Percentiles rank a stretch among this genome's conserved stretches.
phyloP scores from a whole-genome alignment of 1,140 invertebrate genomes.

The Phenacoccus solenopsis region DNA sequence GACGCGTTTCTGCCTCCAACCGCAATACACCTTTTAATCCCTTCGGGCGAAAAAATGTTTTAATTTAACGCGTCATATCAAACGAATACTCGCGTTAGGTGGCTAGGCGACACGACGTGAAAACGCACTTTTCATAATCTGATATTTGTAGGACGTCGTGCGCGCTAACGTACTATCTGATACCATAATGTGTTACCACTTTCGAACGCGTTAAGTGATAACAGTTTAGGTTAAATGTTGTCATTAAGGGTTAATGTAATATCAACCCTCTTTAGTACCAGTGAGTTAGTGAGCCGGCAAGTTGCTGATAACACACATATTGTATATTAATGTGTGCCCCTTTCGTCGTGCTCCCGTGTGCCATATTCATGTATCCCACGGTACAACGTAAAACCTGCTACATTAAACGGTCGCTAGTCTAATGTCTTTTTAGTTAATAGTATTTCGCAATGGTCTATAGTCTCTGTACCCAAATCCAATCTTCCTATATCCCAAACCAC shows the following conservation, averaged over 20 bases:
- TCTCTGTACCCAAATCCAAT: neutral
- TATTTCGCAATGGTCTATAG: neutral
- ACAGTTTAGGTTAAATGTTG: slow-evolving; percentile 18
- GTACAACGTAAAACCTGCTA: neutral
- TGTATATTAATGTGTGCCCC: slow-evolving; percentile 13
- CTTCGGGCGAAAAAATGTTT: too few species aligned
- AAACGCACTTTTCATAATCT: neutral
- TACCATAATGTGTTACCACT: slow-evolving; percentile 12
- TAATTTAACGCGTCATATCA: too few species aligned
- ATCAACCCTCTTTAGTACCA: slow-evolving; percentile 8
- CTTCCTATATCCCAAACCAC: neutral
- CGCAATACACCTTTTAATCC: too few species aligned
- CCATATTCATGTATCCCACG: neutral
- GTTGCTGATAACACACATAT: slow-evolving; percentile 15
- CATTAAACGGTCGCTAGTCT: neutral
- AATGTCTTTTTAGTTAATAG: slow-evolving; percentile 3
- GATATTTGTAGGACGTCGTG: neutral
- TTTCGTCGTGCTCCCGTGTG: neutral
- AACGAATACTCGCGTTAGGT: too few species aligned
- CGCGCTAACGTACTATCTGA: neutral
- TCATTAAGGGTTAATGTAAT: slow-evolving; percentile 18
- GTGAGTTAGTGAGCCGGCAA: slow-evolving; percentile 16
- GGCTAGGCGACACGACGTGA: too few species aligned
- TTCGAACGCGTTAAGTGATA: slow-evolving; percentile 17
- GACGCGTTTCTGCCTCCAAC: too few species aligned